Evolutionary conservation across 2,888 invertebrate species (phyloP), one percentile per base, ranked within the genome.

Genomic region (Eristalis arbustorum): DNA sequence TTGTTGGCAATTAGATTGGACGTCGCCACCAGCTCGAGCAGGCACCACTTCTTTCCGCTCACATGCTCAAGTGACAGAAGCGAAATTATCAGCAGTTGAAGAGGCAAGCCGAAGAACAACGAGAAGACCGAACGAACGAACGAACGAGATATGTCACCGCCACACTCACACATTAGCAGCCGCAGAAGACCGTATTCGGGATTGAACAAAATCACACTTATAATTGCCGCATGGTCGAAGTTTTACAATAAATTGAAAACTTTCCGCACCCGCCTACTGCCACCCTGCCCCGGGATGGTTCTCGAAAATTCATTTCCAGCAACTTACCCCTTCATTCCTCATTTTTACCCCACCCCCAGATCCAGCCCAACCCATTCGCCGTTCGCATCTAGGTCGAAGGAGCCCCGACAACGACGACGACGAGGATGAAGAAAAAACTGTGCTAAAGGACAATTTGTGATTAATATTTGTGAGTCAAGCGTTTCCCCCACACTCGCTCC

Each of bases 171-270:
- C 31, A 57, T 8, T 23, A 67, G 23, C n/a, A 6, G n/a, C 8
- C 18, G 34, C 49, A 78, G 25, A 75, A 42, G 42, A 72, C 23
- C 62, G 81, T 59, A 80, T 84, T 74, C 64, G 56, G 68, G 68
- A 81, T 81, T 81, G 63, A 84, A 80, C 84, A 84, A 84, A 84
- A 76, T 80, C 81, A 81, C 81, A 84, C 84, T 84, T 84, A 81
- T 81, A 84, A 84, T 84, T 84, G 80, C 73, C 80, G 84, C 84
- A 73, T 81, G 84, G 84, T 76, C 68, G 72, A 84, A 84, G 84
- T 84, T 84, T 84, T 18, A 84, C 76, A 84, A 84, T 84, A 84
- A 84, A 84, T 84, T 84, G 81, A 81, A 84, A 84, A 84, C 72
- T 84, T 84, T 78, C 10, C 67, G 23, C 18, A 49, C 18, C 37